Conservation (phyloP, 2,888 invertebrate genomes). For the Pristionchus exspectatus region DNA sequence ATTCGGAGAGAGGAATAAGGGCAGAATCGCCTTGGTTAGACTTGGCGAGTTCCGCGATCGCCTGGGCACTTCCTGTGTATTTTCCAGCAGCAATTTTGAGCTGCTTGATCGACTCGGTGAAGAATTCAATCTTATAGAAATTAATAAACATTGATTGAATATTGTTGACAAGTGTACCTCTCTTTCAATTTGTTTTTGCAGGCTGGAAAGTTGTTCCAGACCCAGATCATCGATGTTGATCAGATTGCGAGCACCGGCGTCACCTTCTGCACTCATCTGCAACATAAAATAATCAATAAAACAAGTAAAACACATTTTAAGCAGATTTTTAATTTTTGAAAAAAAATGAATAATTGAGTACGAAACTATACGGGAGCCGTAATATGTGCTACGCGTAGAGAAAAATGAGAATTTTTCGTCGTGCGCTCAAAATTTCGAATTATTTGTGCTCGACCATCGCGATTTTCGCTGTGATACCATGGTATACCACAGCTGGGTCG, state of each 20-base stretch:
- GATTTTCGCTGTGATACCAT: too few species aligned
- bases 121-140: slow-evolving; percentile 81
- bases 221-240: slow-evolving; percentile 65
- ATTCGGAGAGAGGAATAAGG: slow-evolving; percentile 94
- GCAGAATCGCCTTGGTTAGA: slow-evolving; percentile 79
- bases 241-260: slow-evolving; percentile 25
- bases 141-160: neutral
- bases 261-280: slow-evolving; percentile 44
- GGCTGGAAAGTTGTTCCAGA: slow-evolving; percentile 68
- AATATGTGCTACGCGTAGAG: too few species aligned
- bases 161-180: slow-evolving; percentile 57
- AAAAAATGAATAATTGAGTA: neutral
- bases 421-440: neutral
- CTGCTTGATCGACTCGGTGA: slow-evolving; percentile 92
- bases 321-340: neutral
- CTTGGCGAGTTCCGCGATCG: slow-evolving; percentile 80
- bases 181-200: slow-evolving; percentile 70
- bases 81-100: slow-evolving; percentile 91
- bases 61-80: slow-evolving; percentile 90
- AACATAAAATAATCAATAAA: neutral
- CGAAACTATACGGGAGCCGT: neutral
- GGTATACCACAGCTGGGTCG: too few species aligned
- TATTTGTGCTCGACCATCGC: too few species aligned
- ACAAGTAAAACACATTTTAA: neutral
- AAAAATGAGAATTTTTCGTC: neutral